A percentile compares a stretch with the other conserved stretches of the same genome.
Evolutionary conservation across 2,113 vertebrate genomes (phyloP).

Genomic region (Ochotona curzoniae): DNA sequence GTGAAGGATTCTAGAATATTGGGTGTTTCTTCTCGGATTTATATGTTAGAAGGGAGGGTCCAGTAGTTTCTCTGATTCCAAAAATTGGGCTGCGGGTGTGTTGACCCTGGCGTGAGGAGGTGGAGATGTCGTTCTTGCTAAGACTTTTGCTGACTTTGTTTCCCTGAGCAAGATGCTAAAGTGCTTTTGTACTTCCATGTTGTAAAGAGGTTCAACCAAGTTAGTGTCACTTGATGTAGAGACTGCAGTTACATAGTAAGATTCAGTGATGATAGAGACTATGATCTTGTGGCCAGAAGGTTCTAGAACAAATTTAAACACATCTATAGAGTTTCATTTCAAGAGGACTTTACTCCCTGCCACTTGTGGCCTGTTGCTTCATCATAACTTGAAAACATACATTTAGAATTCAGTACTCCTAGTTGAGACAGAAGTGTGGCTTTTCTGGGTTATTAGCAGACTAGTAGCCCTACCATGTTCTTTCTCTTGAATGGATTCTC

Average conservation of each 20-base stretch:
- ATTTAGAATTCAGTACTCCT: slow-evolving; percentile 36
- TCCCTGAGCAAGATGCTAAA: slow-evolving; percentile 1
- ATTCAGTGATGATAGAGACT: not conserved
- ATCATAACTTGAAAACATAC: slow-evolving; percentile 41
- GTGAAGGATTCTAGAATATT: not conserved
- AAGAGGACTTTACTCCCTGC: not conserved
- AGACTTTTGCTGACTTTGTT: slow-evolving; percentile 39
- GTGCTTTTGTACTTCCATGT: slow-evolving; percentile 40
- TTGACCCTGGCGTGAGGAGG: not conserved
- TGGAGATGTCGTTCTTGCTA: not conserved
- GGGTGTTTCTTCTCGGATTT: too few relatives aligned
- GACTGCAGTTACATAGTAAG: not conserved
- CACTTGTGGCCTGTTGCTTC: slow-evolving; percentile 36
- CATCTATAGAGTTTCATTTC: not conserved
- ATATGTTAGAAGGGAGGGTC: slow-evolving; percentile 3
- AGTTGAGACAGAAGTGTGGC: slow-evolving; percentile 21
- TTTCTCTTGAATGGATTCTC: slow-evolving; percentile 43
- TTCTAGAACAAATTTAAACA: slow-evolving; percentile 5
- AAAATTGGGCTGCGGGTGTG: not conserved
- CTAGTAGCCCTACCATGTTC: not conserved
- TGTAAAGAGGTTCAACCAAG: slow-evolving; percentile 39
- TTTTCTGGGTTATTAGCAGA: slow-evolving; percentile 23
- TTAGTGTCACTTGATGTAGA: slow-evolving; percentile 5
- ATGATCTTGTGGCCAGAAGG: not conserved
- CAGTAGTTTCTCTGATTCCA: not conserved